phyloP scores from a whole-genome alignment of 2,888 invertebrate genomes.

The Sesia bembeciformis region DNA sequence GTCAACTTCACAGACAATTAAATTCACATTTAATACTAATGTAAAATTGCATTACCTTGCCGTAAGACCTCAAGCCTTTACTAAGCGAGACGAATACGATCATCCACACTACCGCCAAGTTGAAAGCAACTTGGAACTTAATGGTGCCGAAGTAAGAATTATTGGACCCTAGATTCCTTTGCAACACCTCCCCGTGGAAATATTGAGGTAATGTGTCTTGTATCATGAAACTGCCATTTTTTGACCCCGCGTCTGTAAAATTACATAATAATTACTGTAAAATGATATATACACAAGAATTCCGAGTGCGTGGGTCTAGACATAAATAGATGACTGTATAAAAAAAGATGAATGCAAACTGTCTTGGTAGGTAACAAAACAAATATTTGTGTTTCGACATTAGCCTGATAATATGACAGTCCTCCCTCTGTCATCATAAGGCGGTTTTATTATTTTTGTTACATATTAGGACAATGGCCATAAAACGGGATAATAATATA shows the following conservation, averaged over 20 bases:
- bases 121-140: conserved; percentile 92
- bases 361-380: too few species aligned
- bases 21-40: not conserved
- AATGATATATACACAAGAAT: too few species aligned
- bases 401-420: too few species aligned
- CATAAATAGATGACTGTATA: too few species aligned
- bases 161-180: conserved; percentile 53
- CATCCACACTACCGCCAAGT: conserved; percentile 92
- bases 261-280: too few species aligned
- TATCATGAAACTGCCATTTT: conserved; percentile 46
- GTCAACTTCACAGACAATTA: not conserved
- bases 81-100: conserved; percentile 90
- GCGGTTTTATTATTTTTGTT: too few species aligned
- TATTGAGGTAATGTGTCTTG: conserved; percentile 89
- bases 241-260: conserved; percentile 31
- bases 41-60: conserved; percentile 74
- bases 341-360: too few species aligned
- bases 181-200: conserved; percentile 88
- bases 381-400: too few species aligned
- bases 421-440: too few species aligned
- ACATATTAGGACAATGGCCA: too few species aligned
- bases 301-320: too few species aligned
- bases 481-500: too few species aligned
- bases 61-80: conserved; percentile 89
- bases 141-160: conserved; percentile 74